phyloP scores from a whole-genome alignment of 2,113 vertebrate species.

The Scytalopus superciliaris region DNA sequence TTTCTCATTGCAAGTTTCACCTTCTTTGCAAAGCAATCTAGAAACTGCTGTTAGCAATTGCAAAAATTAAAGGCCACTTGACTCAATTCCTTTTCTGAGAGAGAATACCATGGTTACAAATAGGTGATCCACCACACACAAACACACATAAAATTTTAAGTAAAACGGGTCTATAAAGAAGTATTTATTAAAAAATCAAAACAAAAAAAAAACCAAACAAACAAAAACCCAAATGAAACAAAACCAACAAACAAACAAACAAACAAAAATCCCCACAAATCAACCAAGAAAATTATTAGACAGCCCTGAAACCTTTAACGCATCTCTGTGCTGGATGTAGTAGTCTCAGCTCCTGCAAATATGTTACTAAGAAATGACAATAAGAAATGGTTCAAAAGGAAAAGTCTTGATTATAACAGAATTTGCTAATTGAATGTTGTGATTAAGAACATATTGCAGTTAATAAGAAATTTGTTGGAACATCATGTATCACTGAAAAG shows the following conservation, averaged over 20 bases:
- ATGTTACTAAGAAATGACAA: not conserved
- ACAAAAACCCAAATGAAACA: not conserved
- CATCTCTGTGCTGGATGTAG: not conserved
- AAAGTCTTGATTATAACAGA: not conserved
- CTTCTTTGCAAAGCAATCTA: not conserved
- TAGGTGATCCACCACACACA: not conserved
- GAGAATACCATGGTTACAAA: not conserved
- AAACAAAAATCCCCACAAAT: not conserved
- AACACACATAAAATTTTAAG: rapidly evolving
- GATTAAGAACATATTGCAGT: not conserved
- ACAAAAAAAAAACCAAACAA: not conserved
- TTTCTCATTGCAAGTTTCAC: not conserved
- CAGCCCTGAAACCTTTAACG: not conserved
- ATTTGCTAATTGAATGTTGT: not conserved
- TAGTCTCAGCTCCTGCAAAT: not conserved
- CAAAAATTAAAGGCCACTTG: not conserved
- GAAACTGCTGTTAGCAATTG: not conserved
- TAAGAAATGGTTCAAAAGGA: not conserved
- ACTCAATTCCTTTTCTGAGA: not conserved
- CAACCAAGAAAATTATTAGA: not conserved
- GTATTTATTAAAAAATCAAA: not conserved
- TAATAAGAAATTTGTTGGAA: not conserved
- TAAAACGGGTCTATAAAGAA: not conserved
- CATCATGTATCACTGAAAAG: not conserved
- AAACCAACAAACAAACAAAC: not conserved